phyloP scores from a whole-genome alignment of 2,888 invertebrate species.

The Brachypalpus laphriformis region DNA sequence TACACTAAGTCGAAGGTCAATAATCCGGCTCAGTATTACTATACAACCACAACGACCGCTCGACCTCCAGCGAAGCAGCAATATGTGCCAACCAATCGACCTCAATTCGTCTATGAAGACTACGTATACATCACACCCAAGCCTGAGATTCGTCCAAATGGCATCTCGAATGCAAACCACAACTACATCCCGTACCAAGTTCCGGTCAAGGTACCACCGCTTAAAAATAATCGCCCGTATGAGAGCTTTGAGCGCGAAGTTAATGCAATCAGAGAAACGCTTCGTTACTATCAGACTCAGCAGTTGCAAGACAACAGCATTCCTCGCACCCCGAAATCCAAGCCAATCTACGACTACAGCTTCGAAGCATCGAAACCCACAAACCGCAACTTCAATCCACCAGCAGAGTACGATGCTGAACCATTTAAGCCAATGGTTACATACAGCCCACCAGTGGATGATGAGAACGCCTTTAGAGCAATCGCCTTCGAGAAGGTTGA shows the following conservation, averaged over 20 bases:
- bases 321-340: constrained; percentile 82
- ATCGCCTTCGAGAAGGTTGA: constrained; percentile 84
- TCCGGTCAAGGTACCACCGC: constrained; percentile 64
- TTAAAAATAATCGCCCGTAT: constrained; percentile 63
- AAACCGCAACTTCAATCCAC: constrained; percentile 77
- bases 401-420: constrained; percentile 84
- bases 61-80: constrained; percentile 76
- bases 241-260: constrained; percentile 87
- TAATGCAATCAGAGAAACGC: constrained; percentile 86
- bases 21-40: constrained; percentile 55
- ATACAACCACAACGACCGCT: constrained; percentile 48
- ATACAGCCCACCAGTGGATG: constrained; percentile 81
- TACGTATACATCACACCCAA: constrained; percentile 84
- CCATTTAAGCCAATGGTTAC: constrained; percentile 87
- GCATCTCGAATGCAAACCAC: constrained; percentile 69
- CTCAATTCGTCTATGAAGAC: constrained; percentile 76
- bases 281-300: constrained; percentile 86
- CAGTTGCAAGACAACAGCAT: constrained; percentile 82
- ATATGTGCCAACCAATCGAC: constrained; percentile 73
- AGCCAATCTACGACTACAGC: constrained; percentile 88
- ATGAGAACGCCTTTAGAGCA: constrained; percentile 81
- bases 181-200: constrained; percentile 61
- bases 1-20: constrained; percentile 75
- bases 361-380: constrained; percentile 85
- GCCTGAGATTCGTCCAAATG: constrained; percentile 83